A percentile compares a stretch with the other conserved stretches of the same genome.
phyloP scores from a whole-genome alignment of 2,888 invertebrate species.

The Rhingia rostrata region DNA sequence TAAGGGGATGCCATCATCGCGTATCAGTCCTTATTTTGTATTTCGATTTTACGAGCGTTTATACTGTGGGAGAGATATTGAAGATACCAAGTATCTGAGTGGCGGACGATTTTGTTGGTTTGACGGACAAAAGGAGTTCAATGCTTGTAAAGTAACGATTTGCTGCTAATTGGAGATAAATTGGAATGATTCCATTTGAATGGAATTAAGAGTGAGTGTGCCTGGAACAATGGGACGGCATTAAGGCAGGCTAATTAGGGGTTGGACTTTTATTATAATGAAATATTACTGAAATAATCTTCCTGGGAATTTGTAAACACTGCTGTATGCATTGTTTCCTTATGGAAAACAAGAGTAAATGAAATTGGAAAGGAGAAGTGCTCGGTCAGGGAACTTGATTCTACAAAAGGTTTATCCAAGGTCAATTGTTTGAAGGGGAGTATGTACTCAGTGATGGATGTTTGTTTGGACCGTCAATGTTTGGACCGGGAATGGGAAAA shows the following conservation, averaged over 20 bases:
- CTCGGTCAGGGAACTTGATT: too few species aligned
- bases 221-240: constrained; percentile 50
- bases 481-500: too few species aligned
- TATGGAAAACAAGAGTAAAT: neutral
- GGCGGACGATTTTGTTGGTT: constrained; percentile 6
- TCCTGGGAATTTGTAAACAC: constrained; percentile 3
- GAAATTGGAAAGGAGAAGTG: too few species aligned
- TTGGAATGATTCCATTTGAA: constrained; percentile 49
- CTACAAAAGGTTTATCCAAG: too few species aligned
- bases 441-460: too few species aligned
- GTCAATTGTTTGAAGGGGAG: too few species aligned
- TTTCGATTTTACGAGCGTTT: constrained; percentile 25
- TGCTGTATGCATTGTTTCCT: neutral
- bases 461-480: too few species aligned
- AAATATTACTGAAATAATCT: constrained; percentile 28
- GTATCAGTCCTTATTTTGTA: neutral
- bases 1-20: neutral
- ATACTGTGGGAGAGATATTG: constrained; percentile 38
- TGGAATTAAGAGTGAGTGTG: neutral
- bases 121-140: constrained; percentile 29
- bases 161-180: constrained; percentile 65
- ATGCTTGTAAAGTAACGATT: constrained; percentile 66
- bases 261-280: constrained; percentile 8
- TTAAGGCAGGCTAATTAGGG: constrained; percentile 48
- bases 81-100: constrained; percentile 23